phyloP scores from a whole-genome alignment of 2,797 vertebrate genomes.

The Hypotaenidia okinawae region DNA sequence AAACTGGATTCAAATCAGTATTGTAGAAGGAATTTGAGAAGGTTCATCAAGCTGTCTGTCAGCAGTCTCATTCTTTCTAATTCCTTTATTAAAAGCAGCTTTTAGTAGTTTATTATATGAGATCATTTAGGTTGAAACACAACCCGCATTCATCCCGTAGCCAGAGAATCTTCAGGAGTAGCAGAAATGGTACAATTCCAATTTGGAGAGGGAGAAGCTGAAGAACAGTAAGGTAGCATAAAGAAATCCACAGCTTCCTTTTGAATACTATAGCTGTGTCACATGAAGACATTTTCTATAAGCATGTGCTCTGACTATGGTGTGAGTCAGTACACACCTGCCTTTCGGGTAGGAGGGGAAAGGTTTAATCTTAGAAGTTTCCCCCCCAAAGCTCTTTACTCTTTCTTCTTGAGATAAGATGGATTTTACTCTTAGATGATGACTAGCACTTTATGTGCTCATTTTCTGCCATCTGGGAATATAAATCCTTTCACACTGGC shows the following conservation, averaged over 20 bases:
- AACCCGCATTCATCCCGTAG: background rate
- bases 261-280: background rate
- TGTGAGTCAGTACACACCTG: background rate
- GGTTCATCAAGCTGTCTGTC: constrained; percentile 35
- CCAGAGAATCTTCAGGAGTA: background rate
- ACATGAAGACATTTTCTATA: background rate
- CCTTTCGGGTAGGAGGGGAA: background rate
- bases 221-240: background rate
- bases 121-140: constrained; percentile 27
- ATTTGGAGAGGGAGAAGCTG: background rate
- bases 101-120: constrained; percentile 24
- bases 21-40: constrained; percentile 31
- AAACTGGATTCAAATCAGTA: constrained; percentile 39
- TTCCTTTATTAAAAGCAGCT: constrained; percentile 51
- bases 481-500: constrained; percentile 18
- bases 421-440: constrained; percentile 19
- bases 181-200: background rate
- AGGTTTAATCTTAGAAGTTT: background rate
- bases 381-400: background rate
- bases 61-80: constrained; percentile 34
- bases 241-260: background rate
- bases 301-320: background rate
- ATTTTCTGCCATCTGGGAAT: constrained; percentile 12
- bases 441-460: background rate
- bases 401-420: background rate